Conservation (phyloP, 2,888 invertebrate species). For the Conops quadrifasciatus region DNA sequence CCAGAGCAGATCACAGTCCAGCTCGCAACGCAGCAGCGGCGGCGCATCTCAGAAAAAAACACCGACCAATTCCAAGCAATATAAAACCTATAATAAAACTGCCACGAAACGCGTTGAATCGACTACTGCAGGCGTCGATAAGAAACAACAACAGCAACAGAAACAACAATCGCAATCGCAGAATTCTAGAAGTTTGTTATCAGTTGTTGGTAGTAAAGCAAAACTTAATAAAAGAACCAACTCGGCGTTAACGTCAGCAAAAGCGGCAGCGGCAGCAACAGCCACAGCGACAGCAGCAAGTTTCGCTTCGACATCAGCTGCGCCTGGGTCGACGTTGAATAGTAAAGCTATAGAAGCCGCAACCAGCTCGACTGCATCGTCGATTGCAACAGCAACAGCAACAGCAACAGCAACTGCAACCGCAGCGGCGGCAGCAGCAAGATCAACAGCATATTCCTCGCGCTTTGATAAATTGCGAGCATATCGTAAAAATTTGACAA, state of each 20-base stretch:
- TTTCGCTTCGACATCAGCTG: no score
- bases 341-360: no score
- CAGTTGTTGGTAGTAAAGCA: slow-evolving; percentile 47
- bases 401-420: slow-evolving; percentile 27
- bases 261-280: slow-evolving; percentile 32
- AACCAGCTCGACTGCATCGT: no score
- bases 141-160: slow-evolving; percentile 41
- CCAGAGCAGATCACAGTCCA: no score
- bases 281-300: slow-evolving; percentile 37
- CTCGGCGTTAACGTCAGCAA: slow-evolving; percentile 36
- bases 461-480: slow-evolving; percentile 50
- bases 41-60: slow-evolving; percentile 35
- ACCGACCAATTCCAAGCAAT: slow-evolving; percentile 36
- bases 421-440: slow-evolving; percentile 14
- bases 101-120: slow-evolving; percentile 39
- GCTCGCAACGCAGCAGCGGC: slow-evolving; percentile 23
- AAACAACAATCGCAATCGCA: slow-evolving; percentile 33
- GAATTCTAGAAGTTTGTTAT: slow-evolving; percentile 45
- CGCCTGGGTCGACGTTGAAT: no score
- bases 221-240: slow-evolving; percentile 45
- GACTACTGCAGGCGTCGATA: slow-evolving; percentile 37
- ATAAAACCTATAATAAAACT: slow-evolving; percentile 40
- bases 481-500: slow-evolving; percentile 51
- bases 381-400: slow-evolving; percentile 12
- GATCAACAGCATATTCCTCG: slow-evolving; percentile 23